Evolutionary conservation across 2,113 vertebrate genomes (phyloP), one percentile per base, ranked within the genome.

Genomic region (Gobius niger): DNA sequence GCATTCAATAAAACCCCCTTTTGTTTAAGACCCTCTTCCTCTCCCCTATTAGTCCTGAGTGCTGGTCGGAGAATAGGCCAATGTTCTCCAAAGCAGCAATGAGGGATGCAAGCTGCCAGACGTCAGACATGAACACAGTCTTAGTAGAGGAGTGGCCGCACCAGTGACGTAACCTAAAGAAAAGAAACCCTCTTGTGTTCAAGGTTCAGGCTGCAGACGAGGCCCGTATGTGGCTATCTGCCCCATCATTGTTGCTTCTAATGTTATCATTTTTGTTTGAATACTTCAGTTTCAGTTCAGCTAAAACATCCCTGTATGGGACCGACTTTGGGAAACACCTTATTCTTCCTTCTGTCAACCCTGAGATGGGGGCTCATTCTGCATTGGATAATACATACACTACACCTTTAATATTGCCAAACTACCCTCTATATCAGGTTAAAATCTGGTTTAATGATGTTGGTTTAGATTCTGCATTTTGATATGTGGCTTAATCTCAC

Each of bases 261-360:
- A 89, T 90, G 82, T 87, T 91, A 86, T 85, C 88, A 83, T 87
- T 91, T 82, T 67, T 63, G 67, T 85, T 85, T 89, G 85, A 89
- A 91, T 89, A 82, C 86, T 76, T 80, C 72, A 86, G 24, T 88
- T 90, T 89, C 72, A 84, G 66, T 90, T 89, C 84, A 82, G 84
- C 85, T 86, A 82, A 87, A 88, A 89, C 85, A 87, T 89, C 89
- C 88, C 78, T 64, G 18, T 19, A 54, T 54, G 9, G 72, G 74
- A 81, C 65, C 41, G 67, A 76, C 65, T 47, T 71, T 67, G 81
- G 89, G 77, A 82, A 82, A 85, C 87, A 83, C 87, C 85, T 86
- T 84, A 63, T 50, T 72, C 68, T 79, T 78, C 81, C 77, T 73
- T 65, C 24, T 34, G 24, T 0, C 24, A 34, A 34, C 24, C 24